Percentiles rank a stretch among this genome's conserved stretches.
phyloP scores from a whole-genome alignment of 1,140 invertebrate genomes.

The Teleogryllus occipitalis region DNA sequence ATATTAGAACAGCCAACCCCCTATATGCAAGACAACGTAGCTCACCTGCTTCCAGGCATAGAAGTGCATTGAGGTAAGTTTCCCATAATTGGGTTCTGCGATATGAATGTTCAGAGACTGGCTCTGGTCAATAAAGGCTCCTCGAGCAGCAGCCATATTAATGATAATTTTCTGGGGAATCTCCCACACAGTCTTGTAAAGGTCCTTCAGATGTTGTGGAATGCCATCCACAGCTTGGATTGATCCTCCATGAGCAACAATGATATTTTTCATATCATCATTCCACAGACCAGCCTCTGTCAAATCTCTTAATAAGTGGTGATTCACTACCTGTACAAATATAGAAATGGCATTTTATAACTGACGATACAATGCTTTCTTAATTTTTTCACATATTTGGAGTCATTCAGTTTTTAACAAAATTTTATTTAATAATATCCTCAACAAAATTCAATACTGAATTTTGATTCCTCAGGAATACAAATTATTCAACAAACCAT shows the following conservation, averaged over 20 bases:
- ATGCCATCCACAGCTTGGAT: conserved; percentile 81
- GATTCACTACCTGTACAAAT: conserved; percentile 77
- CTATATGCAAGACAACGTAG: too few species aligned
- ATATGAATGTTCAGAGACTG: conserved; percentile 97
- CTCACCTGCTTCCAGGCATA: conserved; percentile 88
- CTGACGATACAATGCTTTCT: too few species aligned
- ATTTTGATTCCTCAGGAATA: too few species aligned
- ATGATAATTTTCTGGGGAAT: conserved; percentile 90
- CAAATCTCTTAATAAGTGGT: conserved; percentile 89
- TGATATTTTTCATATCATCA: conserved; percentile 92
- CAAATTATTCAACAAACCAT: too few species aligned
- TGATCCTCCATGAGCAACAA: conserved; percentile 88
- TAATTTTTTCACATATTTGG: too few species aligned
- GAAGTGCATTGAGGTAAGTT: conserved; percentile 97
- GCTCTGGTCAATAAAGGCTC: conserved; percentile 97
- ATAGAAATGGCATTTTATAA: too few species aligned
- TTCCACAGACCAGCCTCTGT: conserved; percentile 87
- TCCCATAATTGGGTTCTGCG: conserved; percentile 85
- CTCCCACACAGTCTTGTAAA: conserved; percentile 99
- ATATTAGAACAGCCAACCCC: too few species aligned
- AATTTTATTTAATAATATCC: too few species aligned
- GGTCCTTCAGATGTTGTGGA: conserved; percentile 76
- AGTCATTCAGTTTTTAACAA: too few species aligned
- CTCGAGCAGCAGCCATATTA: conserved; percentile 96
- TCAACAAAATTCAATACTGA: too few species aligned